Evolutionary conservation across 2,797 vertebrate species (phyloP), one percentile per base, ranked within the genome.

Genomic region (Poeciliopsis infans): DNA sequence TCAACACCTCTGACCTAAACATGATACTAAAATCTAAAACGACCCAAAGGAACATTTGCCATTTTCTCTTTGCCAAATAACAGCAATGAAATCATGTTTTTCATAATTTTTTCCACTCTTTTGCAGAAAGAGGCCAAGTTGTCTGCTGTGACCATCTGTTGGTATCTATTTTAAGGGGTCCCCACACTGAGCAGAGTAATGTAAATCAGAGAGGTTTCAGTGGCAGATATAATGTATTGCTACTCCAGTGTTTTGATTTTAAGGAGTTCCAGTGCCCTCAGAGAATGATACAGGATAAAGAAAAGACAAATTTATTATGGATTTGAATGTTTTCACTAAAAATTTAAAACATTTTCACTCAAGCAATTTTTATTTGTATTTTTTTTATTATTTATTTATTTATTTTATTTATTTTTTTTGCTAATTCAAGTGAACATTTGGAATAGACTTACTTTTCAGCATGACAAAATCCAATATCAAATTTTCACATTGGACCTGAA

Each of bases 1-100:
- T 85, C 77, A 79, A 84, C 82, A 86, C 81, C 85, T 84, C 80
- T 89, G 85, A 87, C 85, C 87, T 79, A 84, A 91, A 90, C 86
- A 86, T 86, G 86, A 75, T 69, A 83, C 88, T 90, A 92, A 90
- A 94, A 93, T 87, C 87, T 94, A 93, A 86, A 93, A 86, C 79
- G 72, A 72, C 77, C 83, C 85, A 86, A 74, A 79, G 72, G 74
- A 76, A 84, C 79, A 81, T 92, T 88, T 80, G 87, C 91, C 78
- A 78, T 72, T 80, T 79, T 76, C 36, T 41, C 53, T 79, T 79
- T 90, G 89, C 86, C 91, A 94, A 89, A 93, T 90, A 89, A 89
- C 79, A 78, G 82, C 79, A 80, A 91, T 89, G 76, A 89, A 85
- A 91, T 86, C 81, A 82, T 79, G 57, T 85, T 87, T 83, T 85